Evolutionary conservation across 1,140 invertebrate genomes (phyloP), one percentile per base, ranked within the genome.

Genomic region (Brachionus rotundiformis): DNA sequence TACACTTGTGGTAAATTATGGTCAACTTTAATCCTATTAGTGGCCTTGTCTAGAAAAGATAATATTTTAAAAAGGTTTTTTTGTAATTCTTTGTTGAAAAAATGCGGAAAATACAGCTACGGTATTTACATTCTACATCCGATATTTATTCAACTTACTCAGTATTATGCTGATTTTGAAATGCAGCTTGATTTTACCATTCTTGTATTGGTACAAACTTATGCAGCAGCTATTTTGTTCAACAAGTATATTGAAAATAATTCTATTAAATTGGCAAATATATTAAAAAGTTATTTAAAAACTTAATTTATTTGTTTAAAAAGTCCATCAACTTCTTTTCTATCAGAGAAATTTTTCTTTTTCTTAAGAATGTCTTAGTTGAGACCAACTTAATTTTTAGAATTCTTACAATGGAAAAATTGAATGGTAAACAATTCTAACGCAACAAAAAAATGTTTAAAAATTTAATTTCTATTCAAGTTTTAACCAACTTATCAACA

Each of bases 111-210:
- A 44, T 49, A 44, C 29, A 76, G 73, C 29, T 76, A 23, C 31
- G 73, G 73, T 6, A 47, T 76, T 36, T 76, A 76, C 8, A 11
- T 76, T 13, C 25, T 76, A 27, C 73, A 76, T 33, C 73, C 73
- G 47, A 76, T 76, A 47, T 47, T 76, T 76, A 76, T 76, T 27
- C 73, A 68, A 33, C 5, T 33, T 0, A 68, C 27, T 68, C 63
- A 68, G 31, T 19, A 31, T 31, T 31, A 33, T 19, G 27, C 5
- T 5, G 63, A 68, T 4, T 68, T 33, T 16, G 63, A 68, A 68
- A 68, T 68, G 63, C 63, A 68, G 31, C 27, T 68, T 33, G 63
- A 68, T 8, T 68, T 68, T 39, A 68, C 63, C 11, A 19, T 68
- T 0, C 5, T 68, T 1, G 63, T 68, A 13, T n/a, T 68, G n/a